Conservation (phyloP, 1,140 invertebrate genomes). For the Hylaeus volcanicus region DNA sequence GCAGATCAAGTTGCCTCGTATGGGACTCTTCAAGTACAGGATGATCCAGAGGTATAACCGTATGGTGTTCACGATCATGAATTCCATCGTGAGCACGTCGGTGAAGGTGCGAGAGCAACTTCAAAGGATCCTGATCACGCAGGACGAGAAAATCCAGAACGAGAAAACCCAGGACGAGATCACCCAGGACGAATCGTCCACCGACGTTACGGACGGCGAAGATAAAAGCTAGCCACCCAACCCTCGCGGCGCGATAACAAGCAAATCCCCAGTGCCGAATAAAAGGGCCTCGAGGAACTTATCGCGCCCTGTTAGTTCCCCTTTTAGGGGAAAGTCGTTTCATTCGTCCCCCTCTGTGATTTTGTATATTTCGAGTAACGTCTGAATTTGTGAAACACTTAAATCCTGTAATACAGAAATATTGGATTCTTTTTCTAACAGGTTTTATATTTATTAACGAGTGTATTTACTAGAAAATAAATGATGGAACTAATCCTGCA, state of each 20-base stretch:
- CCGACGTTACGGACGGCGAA: not conserved
- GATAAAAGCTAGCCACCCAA: not conserved
- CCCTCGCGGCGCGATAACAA: not conserved
- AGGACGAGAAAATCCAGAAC: conserved; percentile 3
- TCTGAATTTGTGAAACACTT: not conserved
- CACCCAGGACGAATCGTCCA: not conserved
- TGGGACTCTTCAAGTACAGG: conserved; percentile 53
- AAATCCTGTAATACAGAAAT: too few relatives aligned
- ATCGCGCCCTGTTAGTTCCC: not conserved
- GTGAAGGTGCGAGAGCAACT: conserved; percentile 46
- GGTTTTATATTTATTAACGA: too few relatives aligned
- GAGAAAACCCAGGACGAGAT: not conserved
- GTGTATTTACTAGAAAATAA: too few relatives aligned
- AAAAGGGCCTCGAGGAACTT: not conserved
- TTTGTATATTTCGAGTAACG: not conserved
- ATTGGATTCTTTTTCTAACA: too few relatives aligned
- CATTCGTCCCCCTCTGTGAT: not conserved
- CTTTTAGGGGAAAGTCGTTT: not conserved
- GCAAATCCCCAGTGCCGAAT: not conserved
- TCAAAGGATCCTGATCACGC: conserved; percentile 29
- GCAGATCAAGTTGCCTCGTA: conserved; percentile 52
- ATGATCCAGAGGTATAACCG: conserved; percentile 65
- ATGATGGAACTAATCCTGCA: too few relatives aligned
- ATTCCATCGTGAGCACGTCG: conserved; percentile 51
- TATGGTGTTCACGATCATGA: conserved; percentile 50